Evolutionary conservation across 2,888 invertebrate genomes (phyloP).

Genomic region (Panopea generosa): DNA sequence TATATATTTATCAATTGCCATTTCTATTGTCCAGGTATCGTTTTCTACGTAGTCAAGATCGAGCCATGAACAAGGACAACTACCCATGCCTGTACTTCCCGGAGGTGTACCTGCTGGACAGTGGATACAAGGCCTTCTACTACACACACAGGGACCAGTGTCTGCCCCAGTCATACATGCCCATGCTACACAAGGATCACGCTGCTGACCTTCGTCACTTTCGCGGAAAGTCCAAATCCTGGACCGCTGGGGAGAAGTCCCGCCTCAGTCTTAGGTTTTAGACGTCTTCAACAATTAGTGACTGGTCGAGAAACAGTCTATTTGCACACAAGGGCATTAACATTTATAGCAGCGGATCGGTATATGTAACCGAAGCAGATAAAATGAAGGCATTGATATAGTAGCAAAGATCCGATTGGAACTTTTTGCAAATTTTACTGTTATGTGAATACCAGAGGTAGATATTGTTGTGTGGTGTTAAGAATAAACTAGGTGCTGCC

Average conservation of each 20-base stretch:
- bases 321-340: too few species aligned
- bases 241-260: constrained; percentile 71
- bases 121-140: constrained; percentile 95
- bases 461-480: too few species aligned
- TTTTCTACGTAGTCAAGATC: constrained; percentile 93
- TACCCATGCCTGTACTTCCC: constrained; percentile 96
- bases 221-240: constrained; percentile 90
- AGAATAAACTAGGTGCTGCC: too few species aligned
- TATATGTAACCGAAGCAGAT: too few species aligned
- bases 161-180: constrained; percentile 90
- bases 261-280: constrained; percentile 16
- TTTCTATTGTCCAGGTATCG: constrained; percentile 88
- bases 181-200: constrained; percentile 93
- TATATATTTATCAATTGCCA: too few species aligned
- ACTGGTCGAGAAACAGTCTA: too few species aligned
- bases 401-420: too few species aligned
- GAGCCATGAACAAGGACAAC: constrained; percentile 91
- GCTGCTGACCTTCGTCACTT: constrained; percentile 90
- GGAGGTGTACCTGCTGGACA: constrained; percentile 95
- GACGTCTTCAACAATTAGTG: background rate
- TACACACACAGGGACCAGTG: constrained; percentile 88
- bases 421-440: too few species aligned
- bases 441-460: too few species aligned
- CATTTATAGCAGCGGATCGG: too few species aligned
- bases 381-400: too few species aligned